Base-by-base conservation (phyloP, 2,113 vertebrate species). In the Theristicus caerulescens region DNA sequence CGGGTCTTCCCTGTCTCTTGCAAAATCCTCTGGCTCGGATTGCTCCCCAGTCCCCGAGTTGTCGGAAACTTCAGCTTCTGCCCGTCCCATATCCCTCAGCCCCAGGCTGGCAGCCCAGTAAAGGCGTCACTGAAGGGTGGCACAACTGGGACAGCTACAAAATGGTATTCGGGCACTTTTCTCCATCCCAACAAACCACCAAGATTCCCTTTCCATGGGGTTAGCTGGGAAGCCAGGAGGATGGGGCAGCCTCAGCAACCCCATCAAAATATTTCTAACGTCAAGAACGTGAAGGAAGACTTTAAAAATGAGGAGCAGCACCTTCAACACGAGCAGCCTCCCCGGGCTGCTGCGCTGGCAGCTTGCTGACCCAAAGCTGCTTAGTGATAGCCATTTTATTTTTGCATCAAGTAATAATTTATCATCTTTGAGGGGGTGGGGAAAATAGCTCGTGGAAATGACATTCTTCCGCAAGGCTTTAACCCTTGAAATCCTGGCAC, bases 391-490 rank as follows among this genome's bases (percentile, higher is more conserved):
- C 34, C 84, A 19, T 59, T 94, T 84, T 58, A 94, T 95, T 95
- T 94, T 69, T 73, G 55, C 82, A 91, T 31, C 84, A 1, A 86
- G 83, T 34, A 82, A 59, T 80, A 90, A 95, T 94, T 95, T 61
- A 90, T 95, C 94, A 83, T 96, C 93, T 66, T 64, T 44, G 67
- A 80, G 54, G 64, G 82, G 90, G 92, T 88, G 93, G 96, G 52
- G 80, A 87, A 67, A 59, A 62, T 10, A 44, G 82, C 90, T 47
- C 6, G 1, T 94, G 93, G 96, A 96, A 97, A 96, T 78, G 46
- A 93, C 94, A 94, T 91, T 82, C 87, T 96, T 97, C 97, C n/a
- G 20, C 74, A 78, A 17, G 64, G 46, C 71, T 91, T 97, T 97
- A 97, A 97, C 96, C 87, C 95, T 51, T 77, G 67, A 42, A 51